Conservation (phyloP, 2,888 invertebrate species). For the Sinhomidia bicolor region DNA sequence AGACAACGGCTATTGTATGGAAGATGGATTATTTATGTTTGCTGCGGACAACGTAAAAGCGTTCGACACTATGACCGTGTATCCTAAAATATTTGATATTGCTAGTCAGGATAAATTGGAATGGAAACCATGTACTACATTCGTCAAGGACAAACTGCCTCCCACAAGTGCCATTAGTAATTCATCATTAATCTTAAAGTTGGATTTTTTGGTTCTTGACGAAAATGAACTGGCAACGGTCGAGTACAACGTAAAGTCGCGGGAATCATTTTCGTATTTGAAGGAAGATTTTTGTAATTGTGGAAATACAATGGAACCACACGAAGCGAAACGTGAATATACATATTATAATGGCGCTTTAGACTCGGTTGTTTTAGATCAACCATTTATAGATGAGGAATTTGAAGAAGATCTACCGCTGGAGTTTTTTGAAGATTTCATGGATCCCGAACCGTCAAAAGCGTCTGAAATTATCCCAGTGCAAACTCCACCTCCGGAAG, state of each 20-base stretch:
- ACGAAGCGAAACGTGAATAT: neutral
- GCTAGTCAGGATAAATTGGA: neutral
- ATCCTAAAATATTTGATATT: slow-evolving; percentile 46
- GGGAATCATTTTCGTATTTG: slow-evolving; percentile 29
- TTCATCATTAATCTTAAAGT: neutral
- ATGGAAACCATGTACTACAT: slow-evolving; percentile 53
- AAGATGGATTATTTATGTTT: slow-evolving; percentile 48
- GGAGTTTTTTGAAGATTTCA: slow-evolving; percentile 24
- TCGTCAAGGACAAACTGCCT: slow-evolving; percentile 9
- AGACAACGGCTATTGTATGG: slow-evolving; percentile 31
- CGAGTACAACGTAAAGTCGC: neutral
- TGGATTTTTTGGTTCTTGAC: slow-evolving; percentile 10
- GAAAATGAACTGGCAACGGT: neutral
- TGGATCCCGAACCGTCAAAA: neutral
- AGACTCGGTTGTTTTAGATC: neutral
- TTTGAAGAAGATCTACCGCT: neutral
- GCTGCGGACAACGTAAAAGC: neutral
- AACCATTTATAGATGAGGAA: slow-evolving; percentile 33
- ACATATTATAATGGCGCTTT: neutral
- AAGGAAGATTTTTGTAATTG: slow-evolving; percentile 34
- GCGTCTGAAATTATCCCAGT: neutral
- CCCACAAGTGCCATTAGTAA: neutral
- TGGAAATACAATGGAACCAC: slow-evolving; percentile 42
- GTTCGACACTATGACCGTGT: neutral
- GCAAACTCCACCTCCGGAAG: neutral